Evolutionary conservation across 2,888 invertebrate species (phyloP).

Genomic region (Pheosia tremula): DNA sequence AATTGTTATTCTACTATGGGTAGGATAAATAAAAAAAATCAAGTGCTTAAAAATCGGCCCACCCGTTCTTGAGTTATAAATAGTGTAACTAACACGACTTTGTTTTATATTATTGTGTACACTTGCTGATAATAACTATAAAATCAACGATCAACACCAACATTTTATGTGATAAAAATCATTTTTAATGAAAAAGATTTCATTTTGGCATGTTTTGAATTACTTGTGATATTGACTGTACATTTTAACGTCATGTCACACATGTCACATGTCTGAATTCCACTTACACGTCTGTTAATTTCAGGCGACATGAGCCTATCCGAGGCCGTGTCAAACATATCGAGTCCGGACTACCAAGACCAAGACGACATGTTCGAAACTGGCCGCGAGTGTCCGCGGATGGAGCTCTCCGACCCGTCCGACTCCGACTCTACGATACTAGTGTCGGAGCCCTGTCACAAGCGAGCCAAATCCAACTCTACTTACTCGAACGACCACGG

Average conservation of each 20-base stretch:
- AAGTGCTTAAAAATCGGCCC: no score
- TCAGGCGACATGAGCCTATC: conserved; percentile 92
- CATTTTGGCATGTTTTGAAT: background rate
- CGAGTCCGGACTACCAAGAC: conserved; percentile 95
- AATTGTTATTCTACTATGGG: no score
- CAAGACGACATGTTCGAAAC: conserved; percentile 93
- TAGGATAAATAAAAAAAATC: no score
- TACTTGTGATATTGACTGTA: background rate
- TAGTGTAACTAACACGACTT: no score
- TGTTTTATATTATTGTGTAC: no score
- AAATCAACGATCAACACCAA: no score
- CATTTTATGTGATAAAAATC: no score
- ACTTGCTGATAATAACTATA: no score
- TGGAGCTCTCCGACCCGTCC: conserved; percentile 95
- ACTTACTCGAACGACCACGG: conserved; percentile 78
- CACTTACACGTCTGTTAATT: conserved; percentile 27
- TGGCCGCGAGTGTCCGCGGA: conserved; percentile 90
- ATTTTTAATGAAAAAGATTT: no score
- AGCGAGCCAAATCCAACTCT: conserved; percentile 75
- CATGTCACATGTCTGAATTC: background rate
- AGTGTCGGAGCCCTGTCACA: conserved; percentile 91
- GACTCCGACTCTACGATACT: conserved; percentile 95
- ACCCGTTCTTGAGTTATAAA: no score
- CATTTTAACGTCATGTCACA: background rate
- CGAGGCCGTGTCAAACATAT: conserved; percentile 95